Base-by-base conservation (phyloP, 2,888 invertebrate genomes). In the Argyra leucocephala region DNA sequence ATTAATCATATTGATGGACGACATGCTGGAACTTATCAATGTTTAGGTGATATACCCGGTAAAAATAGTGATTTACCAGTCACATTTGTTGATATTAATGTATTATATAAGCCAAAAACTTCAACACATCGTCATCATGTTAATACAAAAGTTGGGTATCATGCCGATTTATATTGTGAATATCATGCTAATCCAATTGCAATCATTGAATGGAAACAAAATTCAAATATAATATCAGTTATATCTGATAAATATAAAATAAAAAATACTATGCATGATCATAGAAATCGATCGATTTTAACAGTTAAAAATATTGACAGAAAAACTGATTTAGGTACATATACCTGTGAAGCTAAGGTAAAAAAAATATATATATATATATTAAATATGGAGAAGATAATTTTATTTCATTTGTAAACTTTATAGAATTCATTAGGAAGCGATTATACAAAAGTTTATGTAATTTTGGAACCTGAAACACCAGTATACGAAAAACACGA, bases 281-380 rank as follows among this genome's bases (percentile, higher is more conserved):
- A 68, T 22, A 74, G 72, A 61, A 78, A 77, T 69, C 74, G 75
- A 31, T 84, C 90, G 71, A 85, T 84, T 69, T 77, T 93, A 61
- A 79, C 87, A 31, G 86, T 93, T 69, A 82, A 86, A 36, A 83
- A 84, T 23, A 87, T 90, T 0, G 81, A 83, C 21, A 10, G 10
- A 31, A 77, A 79, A 60, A 75, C 81, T 0, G 91, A 93, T 78
- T 83, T 90, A 67, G 92, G 90, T 0, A 85, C 86, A 74, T 92
- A 91, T 75, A 84, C 87, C 1, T 92, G 92, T 76, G 81, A 86
- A 65, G 90, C 74, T 23, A 73, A 75, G 70, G 74, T 74, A 70
- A 64, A 63, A 12, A 3, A 15, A 23, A 61, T 12, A 36, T n/a
- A 15, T 22, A 1, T 57, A 9, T 22, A 57, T 21, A 57, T 57